A percentile compares a stretch with the other conserved stretches of the same genome.
phyloP scores from a whole-genome alignment of 2,797 vertebrate species.

The Scolopax rusticola region DNA sequence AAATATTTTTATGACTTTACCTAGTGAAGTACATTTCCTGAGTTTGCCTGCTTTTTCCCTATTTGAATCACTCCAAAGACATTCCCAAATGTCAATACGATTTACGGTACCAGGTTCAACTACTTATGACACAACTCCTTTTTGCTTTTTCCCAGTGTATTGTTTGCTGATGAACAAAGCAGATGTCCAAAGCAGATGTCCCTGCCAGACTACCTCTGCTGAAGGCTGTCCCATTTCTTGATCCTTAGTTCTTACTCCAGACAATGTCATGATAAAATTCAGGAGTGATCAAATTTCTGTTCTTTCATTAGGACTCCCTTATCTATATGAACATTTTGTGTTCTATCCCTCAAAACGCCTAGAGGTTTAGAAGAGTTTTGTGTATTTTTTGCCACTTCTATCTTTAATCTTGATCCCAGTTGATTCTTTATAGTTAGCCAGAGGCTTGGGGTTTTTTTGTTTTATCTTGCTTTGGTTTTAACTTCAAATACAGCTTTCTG shows the following conservation, averaged over 20 bases:
- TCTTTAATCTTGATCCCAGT: constrained; percentile 45
- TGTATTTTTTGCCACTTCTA: not conserved
- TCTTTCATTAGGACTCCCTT: constrained; percentile 49
- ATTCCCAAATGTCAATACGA: not conserved
- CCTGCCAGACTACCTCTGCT: not conserved
- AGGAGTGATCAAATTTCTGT: constrained; percentile 1
- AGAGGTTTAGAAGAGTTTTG: constrained; percentile 31
- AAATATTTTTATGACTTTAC: not conserved
- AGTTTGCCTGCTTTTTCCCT: not conserved
- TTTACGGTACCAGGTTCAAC: not conserved
- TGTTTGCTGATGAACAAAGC: not conserved
- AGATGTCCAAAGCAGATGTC: not conserved
- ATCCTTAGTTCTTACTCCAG: not conserved
- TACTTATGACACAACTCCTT: not conserved
- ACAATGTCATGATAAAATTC: constrained; percentile 7
- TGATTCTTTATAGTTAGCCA: constrained; percentile 39
- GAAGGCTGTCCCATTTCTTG: not conserved
- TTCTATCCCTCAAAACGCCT: constrained; percentile 5
- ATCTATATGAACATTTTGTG: constrained; percentile 55
- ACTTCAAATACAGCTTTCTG: constrained; percentile 48
- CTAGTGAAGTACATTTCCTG: not conserved
- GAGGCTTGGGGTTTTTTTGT: not conserved
- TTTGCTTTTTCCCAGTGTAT: not conserved
- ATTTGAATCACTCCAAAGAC: not conserved
- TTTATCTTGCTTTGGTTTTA: constrained; percentile 29